These are phyloP conservation scores for Catostylus mosaicus DNA, from an alignment of 30 jellyfish, hydroid and myxozoan genomes.

Conservation along the genomic window DNA sequence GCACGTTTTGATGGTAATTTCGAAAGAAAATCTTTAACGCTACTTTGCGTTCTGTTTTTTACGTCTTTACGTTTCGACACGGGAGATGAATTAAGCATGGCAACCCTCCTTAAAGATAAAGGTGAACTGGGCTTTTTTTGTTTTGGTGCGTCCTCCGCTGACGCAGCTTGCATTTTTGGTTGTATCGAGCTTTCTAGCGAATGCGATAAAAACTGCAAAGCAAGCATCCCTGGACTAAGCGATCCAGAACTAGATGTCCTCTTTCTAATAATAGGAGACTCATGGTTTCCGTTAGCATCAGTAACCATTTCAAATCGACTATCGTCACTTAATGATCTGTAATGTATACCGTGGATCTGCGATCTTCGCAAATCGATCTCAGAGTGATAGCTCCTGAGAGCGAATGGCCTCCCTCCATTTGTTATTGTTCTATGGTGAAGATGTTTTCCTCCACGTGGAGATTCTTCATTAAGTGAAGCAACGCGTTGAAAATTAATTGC, in stretches of 20 bases:
- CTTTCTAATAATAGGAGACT: conserved; percentile 13
- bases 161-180: conserved; percentile 20
- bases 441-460: neutral
- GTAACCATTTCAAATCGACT: neutral
- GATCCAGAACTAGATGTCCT: conserved; percentile 13
- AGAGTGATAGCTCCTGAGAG: conserved; percentile 54
- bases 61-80: conserved; percentile 29
- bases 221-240: conserved; percentile 89
- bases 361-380: conserved; percentile 43
- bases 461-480: conserved; percentile 14
- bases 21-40: neutral
- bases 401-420: conserved; percentile 9
- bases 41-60: neutral
- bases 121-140: conserved; percentile 25
- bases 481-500: conserved; percentile 7
- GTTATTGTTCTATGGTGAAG: neutral
- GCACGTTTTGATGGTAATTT: conserved; percentile 56
- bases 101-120: conserved; percentile 50
- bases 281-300: conserved; percentile 44
- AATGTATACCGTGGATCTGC: conserved; percentile 29
- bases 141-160: neutral
- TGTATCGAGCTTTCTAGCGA: conserved; percentile 76
- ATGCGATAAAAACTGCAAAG: conserved; percentile 73
- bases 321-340: conserved; percentile 65
- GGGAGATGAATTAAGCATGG: conserved; percentile 69